Percentiles rank a stretch among this genome's conserved stretches.
phyloP scores from a whole-genome alignment of 1,140 invertebrate species.

The Drosophila ohnishii region DNA sequence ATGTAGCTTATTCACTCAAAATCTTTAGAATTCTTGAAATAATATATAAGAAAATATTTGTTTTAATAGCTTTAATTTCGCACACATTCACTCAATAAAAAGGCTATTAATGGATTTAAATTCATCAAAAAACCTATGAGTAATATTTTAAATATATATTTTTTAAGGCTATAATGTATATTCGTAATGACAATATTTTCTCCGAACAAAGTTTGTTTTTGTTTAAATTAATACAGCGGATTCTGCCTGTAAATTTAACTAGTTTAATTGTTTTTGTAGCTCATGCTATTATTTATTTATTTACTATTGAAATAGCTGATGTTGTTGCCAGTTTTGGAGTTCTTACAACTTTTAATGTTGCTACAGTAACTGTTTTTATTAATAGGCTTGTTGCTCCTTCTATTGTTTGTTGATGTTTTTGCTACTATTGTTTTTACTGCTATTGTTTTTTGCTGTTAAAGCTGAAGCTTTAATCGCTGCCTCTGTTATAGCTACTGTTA shows the following conservation, averaged over 20 bases:
- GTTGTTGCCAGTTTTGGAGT: too few species aligned
- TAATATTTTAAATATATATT: constrained; percentile 6
- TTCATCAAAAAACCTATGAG: constrained; percentile 6
- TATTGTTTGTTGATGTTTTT: not conserved
- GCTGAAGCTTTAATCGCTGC: not conserved
- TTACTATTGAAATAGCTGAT: not conserved
- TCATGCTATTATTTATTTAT: not conserved
- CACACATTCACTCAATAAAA: not conserved
- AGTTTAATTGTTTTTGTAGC: not conserved
- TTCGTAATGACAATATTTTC: not conserved
- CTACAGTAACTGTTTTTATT: not conserved
- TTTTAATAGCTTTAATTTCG: not conserved
- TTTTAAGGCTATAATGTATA: not conserved
- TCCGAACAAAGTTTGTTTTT: not conserved
- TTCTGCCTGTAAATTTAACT: too few species aligned
- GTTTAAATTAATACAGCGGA: too few species aligned
- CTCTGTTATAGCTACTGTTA: not conserved
- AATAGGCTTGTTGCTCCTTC: not conserved
- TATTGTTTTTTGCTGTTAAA: not conserved
- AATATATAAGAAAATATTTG: not conserved
- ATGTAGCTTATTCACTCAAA: not conserved
- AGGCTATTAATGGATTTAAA: not conserved
- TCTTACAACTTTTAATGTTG: not conserved
- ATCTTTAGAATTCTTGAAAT: not conserved
- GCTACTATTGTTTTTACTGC: too few species aligned